A percentile compares a stretch with the other conserved stretches of the same genome.
Conservation (phyloP, 2,797 vertebrate genomes). For the Podarcis lilfordi region DNA sequence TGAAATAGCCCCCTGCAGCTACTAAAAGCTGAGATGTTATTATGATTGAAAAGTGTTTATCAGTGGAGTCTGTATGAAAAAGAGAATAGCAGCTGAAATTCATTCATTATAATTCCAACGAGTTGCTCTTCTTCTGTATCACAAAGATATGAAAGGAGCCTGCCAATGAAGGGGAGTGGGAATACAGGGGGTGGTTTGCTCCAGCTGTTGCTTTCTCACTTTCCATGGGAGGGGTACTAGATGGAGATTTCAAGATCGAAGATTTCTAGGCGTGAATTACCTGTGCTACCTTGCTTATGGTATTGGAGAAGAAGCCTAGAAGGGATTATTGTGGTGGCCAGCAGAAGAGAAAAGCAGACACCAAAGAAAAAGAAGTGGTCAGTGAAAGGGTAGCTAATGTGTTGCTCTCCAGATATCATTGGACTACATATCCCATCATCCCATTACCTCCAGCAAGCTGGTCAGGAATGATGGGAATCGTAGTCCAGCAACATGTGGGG, state of each 20-base stretch:
- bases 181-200: too few species aligned
- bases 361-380: neutral
- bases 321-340: neutral
- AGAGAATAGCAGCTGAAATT: conserved; percentile 10
- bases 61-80: neutral
- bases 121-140: neutral
- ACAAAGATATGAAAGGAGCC: neutral
- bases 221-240: neutral
- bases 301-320: neutral
- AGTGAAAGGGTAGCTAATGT: neutral
- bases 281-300: neutral
- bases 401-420: neutral
- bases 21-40: conserved; percentile 23
- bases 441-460: neutral
- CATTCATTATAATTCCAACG: conserved; percentile 7
- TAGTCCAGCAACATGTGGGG: neutral
- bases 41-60: conserved; percentile 42
- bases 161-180: neutral
- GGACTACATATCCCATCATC: too few species aligned
- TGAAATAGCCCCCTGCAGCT: conserved; percentile 20
- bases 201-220: neutral
- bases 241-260: neutral
- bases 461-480: neutral
- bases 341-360: neutral
- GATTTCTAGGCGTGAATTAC: neutral